phyloP scores from a whole-genome alignment of 1,140 invertebrate genomes.

The Diachasmimorpha longicaudata region DNA sequence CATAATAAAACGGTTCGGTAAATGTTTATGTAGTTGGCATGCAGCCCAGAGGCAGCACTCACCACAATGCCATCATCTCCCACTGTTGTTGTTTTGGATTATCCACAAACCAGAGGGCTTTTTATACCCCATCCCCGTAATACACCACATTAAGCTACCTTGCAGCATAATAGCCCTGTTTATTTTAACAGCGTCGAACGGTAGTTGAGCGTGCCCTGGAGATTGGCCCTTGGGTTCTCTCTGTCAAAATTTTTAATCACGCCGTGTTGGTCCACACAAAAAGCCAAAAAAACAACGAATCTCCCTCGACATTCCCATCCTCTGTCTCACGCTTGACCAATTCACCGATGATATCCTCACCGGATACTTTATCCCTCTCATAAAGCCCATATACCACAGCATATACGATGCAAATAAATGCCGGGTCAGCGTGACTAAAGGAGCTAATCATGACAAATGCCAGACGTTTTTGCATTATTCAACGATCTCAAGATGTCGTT shows the following conservation, averaged over 20 bases:
- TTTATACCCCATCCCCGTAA: constrained; percentile 22
- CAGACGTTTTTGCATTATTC: constrained; percentile 3
- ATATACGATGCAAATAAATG: constrained; percentile 29
- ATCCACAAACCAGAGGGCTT: constrained; percentile 39
- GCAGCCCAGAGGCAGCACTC: constrained; percentile 32
- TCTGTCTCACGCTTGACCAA: constrained; percentile 19
- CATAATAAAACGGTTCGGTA: neutral
- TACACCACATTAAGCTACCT: constrained; percentile 45
- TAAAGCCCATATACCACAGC: neutral
- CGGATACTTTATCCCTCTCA: neutral
- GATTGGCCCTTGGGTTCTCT: constrained; percentile 10
- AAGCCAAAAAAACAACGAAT: constrained; percentile 10
- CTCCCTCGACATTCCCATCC: neutral
- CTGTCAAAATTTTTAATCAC: constrained; percentile 26
- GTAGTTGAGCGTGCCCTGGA: constrained; percentile 24
- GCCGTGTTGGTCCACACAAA: constrained; percentile 15
- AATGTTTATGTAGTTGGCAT: constrained; percentile 24
- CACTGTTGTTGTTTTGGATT: constrained; percentile 53
- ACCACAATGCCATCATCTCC: constrained; percentile 37
- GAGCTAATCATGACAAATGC: constrained; percentile 61
- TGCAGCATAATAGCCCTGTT: constrained; percentile 49
- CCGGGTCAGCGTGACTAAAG: constrained; percentile 56
- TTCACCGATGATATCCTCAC: constrained; percentile 5
- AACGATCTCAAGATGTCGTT: neutral
- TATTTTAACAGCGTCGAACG: constrained; percentile 52